A percentile compares a stretch with the other conserved stretches of the same genome.
phyloP scores from a whole-genome alignment of 2,888 invertebrate genomes.

The Chydorus sphaericus region DNA sequence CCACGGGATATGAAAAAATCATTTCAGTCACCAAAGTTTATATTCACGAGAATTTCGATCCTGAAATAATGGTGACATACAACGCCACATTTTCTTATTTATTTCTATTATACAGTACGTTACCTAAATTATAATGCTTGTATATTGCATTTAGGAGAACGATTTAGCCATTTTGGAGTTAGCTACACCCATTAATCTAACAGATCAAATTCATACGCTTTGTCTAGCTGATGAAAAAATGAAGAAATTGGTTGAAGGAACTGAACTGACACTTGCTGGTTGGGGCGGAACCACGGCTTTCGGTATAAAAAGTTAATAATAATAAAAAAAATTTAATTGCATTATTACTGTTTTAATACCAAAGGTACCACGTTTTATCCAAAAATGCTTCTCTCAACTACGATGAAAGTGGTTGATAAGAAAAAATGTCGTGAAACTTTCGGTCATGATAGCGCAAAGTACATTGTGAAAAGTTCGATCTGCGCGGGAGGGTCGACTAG shows the following conservation, averaged over 20 bases:
- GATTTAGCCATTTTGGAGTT: conserved; percentile 6
- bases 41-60: conserved; percentile 7
- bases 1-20: conserved; percentile 3
- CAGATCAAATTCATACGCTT: background rate
- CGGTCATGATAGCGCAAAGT: no score
- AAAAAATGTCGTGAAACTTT: background rate
- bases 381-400: background rate
- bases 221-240: background rate
- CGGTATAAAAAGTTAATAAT: background rate
- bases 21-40: background rate
- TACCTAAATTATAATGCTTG: background rate
- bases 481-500: background rate
- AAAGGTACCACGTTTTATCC: background rate
- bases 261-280: background rate
- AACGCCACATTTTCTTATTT: background rate
- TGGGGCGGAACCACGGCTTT: background rate
- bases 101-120: background rate
- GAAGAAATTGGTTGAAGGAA: background rate
- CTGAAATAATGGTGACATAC: background rate
- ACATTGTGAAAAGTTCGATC: background rate
- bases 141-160: background rate
- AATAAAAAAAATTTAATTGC: background rate
- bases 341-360: background rate
- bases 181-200: background rate
- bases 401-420: background rate